Percentiles rank a stretch among this genome's conserved stretches.
Evolutionary conservation across 2,888 invertebrate species (phyloP).

Genomic region (Phyto melanocephala): DNA sequence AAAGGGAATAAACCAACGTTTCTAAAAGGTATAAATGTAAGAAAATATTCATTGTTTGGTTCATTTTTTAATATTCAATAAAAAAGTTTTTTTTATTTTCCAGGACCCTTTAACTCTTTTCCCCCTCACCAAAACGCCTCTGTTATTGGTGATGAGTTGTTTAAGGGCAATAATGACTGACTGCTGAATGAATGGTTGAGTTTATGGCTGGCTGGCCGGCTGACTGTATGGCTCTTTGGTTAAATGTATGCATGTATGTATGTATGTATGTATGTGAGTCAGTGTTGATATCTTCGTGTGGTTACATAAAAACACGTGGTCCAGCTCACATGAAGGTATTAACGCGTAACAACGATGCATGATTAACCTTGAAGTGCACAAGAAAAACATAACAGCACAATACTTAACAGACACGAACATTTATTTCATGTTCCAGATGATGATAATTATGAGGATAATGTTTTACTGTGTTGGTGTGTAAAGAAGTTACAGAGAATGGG

Average conservation of each 20-base stretch:
- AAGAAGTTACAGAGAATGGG: neutral
- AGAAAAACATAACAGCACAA: constrained; percentile 22
- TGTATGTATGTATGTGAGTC: neutral
- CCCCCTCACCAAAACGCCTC: neutral
- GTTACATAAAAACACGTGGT: constrained; percentile 74
- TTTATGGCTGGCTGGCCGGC: constrained; percentile 44
- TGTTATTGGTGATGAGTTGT: constrained; percentile 43
- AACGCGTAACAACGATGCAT: constrained; percentile 78
- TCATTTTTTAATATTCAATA: too few relatives aligned
- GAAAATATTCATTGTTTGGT: too few relatives aligned
- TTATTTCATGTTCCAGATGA: neutral
- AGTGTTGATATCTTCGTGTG: constrained; percentile 24
- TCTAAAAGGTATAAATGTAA: too few relatives aligned
- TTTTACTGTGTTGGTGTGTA: neutral
- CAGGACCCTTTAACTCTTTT: too few relatives aligned
- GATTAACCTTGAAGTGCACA: constrained; percentile 72
- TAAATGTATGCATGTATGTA: neutral
- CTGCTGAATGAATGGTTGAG: constrained; percentile 53
- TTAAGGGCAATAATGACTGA: constrained; percentile 54
- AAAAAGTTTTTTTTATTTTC: too few relatives aligned
- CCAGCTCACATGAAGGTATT: constrained; percentile 79
- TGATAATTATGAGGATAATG: neutral
- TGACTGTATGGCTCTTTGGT: constrained; percentile 55
- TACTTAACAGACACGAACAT: constrained; percentile 18
- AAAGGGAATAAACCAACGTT: too few relatives aligned